Percentiles rank a stretch among this genome's conserved stretches.
These are phyloP conservation scores for Patella pellucida DNA, from an alignment of 2,888 invertebrate genomes.

Conservation along the genomic window DNA sequence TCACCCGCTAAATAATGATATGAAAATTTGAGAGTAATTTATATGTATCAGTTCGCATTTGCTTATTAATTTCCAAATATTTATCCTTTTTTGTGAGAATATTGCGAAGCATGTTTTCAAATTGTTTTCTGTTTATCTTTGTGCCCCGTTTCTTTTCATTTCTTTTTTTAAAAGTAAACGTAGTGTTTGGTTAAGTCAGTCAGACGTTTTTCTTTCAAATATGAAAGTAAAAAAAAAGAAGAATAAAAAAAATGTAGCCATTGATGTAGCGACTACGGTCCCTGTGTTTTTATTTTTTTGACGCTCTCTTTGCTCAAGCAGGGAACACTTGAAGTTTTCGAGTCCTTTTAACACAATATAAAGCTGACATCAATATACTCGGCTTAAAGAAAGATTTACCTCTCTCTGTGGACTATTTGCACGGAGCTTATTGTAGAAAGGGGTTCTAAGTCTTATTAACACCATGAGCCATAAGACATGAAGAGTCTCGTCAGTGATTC, in stretches of 20 bases:
- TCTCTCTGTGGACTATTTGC: not conserved
- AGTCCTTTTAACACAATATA: too few species aligned
- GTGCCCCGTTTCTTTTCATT: too few species aligned
- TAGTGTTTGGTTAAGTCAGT: not conserved
- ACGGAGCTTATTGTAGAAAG: not conserved
- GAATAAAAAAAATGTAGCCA: not conserved
- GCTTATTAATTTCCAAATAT: too few species aligned
- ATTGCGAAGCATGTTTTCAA: too few species aligned
- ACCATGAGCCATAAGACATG: not conserved
- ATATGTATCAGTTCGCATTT: too few species aligned
- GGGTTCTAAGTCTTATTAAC: not conserved
- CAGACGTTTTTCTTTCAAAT: constrained; percentile 3
- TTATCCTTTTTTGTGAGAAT: too few species aligned
- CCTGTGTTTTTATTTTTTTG: not conserved
- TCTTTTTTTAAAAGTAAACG: not conserved
- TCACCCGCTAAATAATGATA: too few species aligned
- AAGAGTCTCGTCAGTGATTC: not conserved
- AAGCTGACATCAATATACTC: not conserved
- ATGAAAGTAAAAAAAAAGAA: not conserved
- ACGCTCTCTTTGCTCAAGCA: not conserved
- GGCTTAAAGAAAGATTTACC: not conserved
- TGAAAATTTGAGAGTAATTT: too few species aligned
- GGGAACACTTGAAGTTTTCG: not conserved
- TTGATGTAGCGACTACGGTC: not conserved
- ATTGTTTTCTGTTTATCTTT: too few species aligned